phyloP scores from a whole-genome alignment of 2,797 vertebrate species.

The Anabas testudineus region DNA sequence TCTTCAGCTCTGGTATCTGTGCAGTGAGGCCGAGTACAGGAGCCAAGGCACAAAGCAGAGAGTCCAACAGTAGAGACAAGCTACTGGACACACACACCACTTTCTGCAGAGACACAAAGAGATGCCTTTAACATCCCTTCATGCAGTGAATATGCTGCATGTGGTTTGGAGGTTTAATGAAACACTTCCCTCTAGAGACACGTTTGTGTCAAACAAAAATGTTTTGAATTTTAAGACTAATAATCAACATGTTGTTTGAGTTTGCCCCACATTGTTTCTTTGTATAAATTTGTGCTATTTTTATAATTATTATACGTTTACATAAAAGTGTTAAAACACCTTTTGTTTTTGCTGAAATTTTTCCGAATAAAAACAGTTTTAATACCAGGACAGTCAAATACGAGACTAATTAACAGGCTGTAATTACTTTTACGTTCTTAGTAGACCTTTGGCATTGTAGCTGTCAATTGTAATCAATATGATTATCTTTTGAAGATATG shows the following conservation, averaged over 20 bases:
- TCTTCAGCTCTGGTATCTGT: constrained; percentile 92
- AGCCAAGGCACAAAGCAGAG: constrained; percentile 93
- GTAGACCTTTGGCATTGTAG: no score
- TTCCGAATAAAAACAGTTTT: no score
- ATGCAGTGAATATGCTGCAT: neutral
- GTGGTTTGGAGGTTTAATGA: neutral
- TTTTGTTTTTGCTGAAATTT: no score
- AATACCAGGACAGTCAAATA: no score
- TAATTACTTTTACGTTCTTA: no score
- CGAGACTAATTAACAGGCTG: no score
- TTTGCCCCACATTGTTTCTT: neutral
- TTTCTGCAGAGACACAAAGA: constrained; percentile 84
- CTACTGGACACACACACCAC: constrained; percentile 91
- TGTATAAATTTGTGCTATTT: no score
- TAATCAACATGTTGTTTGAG: neutral
- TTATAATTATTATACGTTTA: no score
- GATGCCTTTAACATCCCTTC: neutral
- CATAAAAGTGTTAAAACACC: no score
- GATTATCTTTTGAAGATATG: no score
- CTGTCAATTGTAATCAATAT: no score
- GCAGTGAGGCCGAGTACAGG: constrained; percentile 91
- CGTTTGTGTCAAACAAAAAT: neutral
- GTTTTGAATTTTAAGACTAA: neutral
- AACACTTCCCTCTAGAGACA: no score
- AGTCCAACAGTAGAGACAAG: constrained; percentile 95